Conservation (phyloP, 1,140 invertebrate species). For the Pteromalus puparum region DNA sequence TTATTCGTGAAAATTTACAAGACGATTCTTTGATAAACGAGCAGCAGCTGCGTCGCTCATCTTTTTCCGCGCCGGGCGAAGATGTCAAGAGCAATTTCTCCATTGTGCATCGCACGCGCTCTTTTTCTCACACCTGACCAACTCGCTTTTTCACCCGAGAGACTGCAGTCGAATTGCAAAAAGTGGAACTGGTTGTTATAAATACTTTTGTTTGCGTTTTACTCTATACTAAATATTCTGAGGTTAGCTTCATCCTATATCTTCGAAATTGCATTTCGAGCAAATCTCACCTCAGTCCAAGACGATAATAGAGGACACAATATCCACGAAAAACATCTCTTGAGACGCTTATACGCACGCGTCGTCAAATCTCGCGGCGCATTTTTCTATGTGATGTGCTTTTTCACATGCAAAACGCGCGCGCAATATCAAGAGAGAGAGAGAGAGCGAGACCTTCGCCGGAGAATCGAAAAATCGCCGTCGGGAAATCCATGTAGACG, state of each 20-base stretch:
- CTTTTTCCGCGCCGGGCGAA: neutral
- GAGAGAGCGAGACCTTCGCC: neutral
- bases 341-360: neutral
- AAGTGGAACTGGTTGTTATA: too few species aligned
- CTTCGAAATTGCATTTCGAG: neutral
- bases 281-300: neutral
- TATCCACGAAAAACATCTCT: neutral
- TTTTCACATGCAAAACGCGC: conserved; percentile 15
- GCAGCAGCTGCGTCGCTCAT: neutral
- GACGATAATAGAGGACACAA: neutral
- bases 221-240: too few species aligned
- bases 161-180: too few species aligned
- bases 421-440: conserved; percentile 18
- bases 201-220: too few species aligned
- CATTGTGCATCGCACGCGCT: neutral
- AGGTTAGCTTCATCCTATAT: neutral
- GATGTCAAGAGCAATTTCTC: conserved; percentile 34
- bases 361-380: conserved; percentile 20
- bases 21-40: conserved; percentile 32
- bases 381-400: conserved; percentile 27
- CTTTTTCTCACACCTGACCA: neutral
- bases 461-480: conserved; percentile 38
- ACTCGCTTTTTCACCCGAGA: neutral
- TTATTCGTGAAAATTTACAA: neutral
- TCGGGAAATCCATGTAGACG: conserved; percentile 22